These are phyloP conservation scores for Acrobasis suavella DNA, from an alignment of 2,888 invertebrate genomes.

Conservation along the genomic window DNA sequence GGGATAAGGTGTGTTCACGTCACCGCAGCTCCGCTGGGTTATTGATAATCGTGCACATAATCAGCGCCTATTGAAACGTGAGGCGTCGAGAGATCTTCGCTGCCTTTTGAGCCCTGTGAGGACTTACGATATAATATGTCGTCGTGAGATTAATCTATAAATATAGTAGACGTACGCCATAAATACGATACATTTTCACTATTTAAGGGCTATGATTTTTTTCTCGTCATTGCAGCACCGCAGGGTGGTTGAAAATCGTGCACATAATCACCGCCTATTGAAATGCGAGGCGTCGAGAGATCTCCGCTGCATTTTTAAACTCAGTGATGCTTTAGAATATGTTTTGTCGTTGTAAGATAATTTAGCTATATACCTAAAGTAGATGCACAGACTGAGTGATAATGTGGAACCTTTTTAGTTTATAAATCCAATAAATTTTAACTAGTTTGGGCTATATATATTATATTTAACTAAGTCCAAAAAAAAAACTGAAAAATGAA, in stretches of 20 bases:
- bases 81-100: constrained; percentile 4
- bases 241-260: background rate
- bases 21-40: background rate
- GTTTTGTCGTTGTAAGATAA: background rate
- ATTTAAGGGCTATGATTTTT: background rate
- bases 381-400: too few relatives aligned
- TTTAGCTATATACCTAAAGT: too few relatives aligned
- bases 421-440: too few relatives aligned
- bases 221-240: background rate
- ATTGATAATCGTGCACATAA: constrained; percentile 1
- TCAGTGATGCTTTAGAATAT: background rate
- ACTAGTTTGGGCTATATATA: too few relatives aligned
- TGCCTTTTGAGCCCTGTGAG: background rate
- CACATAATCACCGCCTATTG: constrained; percentile 11
- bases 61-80: constrained; percentile 16
- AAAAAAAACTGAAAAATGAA: too few relatives aligned
- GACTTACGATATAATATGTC: constrained; percentile 1
- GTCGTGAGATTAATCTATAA: too few relatives aligned
- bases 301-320: constrained; percentile 5
- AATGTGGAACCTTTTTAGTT: too few relatives aligned
- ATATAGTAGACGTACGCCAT: too few relatives aligned
- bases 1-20: background rate
- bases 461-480: too few relatives aligned
- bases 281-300: constrained; percentile 6
- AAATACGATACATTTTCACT: too few relatives aligned